A percentile compares a stretch with the other conserved stretches of the same genome.
Conservation (phyloP, 1,140 invertebrate species). For the Ctenoplectra terminalis region DNA sequence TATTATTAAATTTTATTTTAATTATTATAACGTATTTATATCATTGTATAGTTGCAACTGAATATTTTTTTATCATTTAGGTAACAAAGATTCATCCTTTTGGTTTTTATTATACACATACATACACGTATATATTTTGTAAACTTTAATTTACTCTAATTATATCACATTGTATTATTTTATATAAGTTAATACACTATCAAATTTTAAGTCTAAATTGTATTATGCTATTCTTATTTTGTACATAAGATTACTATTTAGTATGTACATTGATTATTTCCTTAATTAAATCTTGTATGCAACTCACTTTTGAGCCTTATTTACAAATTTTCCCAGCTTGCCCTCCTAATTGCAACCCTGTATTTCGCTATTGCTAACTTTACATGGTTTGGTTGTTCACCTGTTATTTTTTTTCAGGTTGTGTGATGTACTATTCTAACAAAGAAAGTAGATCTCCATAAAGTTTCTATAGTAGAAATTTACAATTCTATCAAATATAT, state of each 20-base stretch:
- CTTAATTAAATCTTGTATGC: slow-evolving; percentile 80
- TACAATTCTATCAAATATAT: neutral
- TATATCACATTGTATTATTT: slow-evolving; percentile 45
- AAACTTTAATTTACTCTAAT: slow-evolving; percentile 13
- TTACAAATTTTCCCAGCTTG: slow-evolving; percentile 76
- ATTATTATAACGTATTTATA: neutral
- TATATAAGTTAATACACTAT: slow-evolving; percentile 68
- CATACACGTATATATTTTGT: slow-evolving; percentile 16
- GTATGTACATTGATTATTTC: slow-evolving; percentile 78
- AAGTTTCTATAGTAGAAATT: slow-evolving; percentile 6
- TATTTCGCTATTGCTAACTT: slow-evolving; percentile 60
- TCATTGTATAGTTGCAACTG: slow-evolving; percentile 18
- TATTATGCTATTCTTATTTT: slow-evolving; percentile 75
- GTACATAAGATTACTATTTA: slow-evolving; percentile 81
- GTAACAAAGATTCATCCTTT: slow-evolving; percentile 26
- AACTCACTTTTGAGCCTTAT: slow-evolving; percentile 80
- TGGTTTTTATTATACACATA: slow-evolving; percentile 38
- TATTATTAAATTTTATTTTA: slow-evolving; percentile 20
- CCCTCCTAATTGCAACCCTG: slow-evolving; percentile 68
- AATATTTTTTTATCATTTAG: slow-evolving; percentile 23
- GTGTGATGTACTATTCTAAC: slow-evolving; percentile 51
- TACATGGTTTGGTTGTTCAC: slow-evolving; percentile 57
- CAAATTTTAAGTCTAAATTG: slow-evolving; percentile 65
- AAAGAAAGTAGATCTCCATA: slow-evolving; percentile 29
- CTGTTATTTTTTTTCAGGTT: slow-evolving; percentile 38